phyloP scores from a whole-genome alignment of 2,797 vertebrate genomes.

The Merluccius polli region DNA sequence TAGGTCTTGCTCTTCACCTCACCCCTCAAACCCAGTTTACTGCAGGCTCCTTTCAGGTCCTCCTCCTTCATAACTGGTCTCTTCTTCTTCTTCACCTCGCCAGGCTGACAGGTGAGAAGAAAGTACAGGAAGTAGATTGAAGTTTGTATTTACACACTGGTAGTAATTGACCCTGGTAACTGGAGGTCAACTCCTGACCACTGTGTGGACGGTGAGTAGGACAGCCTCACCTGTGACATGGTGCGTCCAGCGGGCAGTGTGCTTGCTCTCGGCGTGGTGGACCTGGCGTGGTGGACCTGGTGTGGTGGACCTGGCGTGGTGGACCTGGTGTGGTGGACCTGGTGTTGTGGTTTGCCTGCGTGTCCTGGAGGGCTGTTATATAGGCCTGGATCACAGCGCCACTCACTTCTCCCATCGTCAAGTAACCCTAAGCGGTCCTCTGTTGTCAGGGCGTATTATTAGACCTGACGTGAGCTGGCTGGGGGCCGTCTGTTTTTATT shows the following conservation, averaged over 20 bases:
- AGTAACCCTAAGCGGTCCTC: slow-evolving; percentile 32
- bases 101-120: slow-evolving; percentile 44
- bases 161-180: no score
- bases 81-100: slow-evolving; percentile 87
- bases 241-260: slow-evolving; percentile 13
- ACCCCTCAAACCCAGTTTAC: slow-evolving; percentile 83
- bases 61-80: slow-evolving; percentile 90
- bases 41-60: slow-evolving; percentile 91
- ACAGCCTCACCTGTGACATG: slow-evolving; percentile 74
- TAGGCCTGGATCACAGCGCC: slow-evolving; percentile 41
- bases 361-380: slow-evolving; percentile 46
- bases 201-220: neutral
- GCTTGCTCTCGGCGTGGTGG: slow-evolving; percentile 16
- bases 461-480: slow-evolving; percentile 60
- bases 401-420: slow-evolving; percentile 26
- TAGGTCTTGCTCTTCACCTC: slow-evolving; percentile 96
- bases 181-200: no score
- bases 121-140: neutral
- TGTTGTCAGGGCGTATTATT: slow-evolving; percentile 76
- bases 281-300: slow-evolving; percentile 7
- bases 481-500: slow-evolving; percentile 42
- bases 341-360: slow-evolving; percentile 26
- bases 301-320: slow-evolving; percentile 25
- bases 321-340: slow-evolving; percentile 17
- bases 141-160: neutral